phyloP scores from a whole-genome alignment of 53 echinoderm and acorn worm genomes.

The Pentamera pediparva region DNA sequence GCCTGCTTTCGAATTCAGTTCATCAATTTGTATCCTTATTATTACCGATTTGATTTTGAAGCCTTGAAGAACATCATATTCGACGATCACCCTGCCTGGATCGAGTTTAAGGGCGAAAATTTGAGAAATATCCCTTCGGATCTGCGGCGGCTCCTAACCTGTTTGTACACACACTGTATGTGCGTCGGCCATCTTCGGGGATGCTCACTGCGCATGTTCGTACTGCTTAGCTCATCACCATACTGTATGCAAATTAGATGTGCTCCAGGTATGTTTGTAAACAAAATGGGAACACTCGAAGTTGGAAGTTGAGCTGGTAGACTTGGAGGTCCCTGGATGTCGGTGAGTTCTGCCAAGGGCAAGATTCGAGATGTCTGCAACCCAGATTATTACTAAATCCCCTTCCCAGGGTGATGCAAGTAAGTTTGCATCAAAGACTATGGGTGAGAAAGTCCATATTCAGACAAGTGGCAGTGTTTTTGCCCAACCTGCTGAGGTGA shows the following conservation, averaged over 20 bases:
- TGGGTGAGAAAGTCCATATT: conserved; percentile 24
- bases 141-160: no score
- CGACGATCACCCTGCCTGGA: no score
- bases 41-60: no score
- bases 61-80: no score
- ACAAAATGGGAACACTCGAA: conserved; percentile 30
- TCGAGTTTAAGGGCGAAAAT: no score
- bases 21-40: no score
- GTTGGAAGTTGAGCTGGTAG: not conserved
- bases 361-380: conserved; percentile 14
- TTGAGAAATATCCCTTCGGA: no score
- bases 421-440: conserved; percentile 14
- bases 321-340: not conserved
- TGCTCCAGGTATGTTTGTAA: conserved; percentile 6
- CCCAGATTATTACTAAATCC: conserved; percentile 3
- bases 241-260: conserved; percentile 27
- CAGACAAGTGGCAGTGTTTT: not conserved
- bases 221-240: no score
- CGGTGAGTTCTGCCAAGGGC: not conserved
- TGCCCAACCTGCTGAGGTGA: conserved; percentile 8
- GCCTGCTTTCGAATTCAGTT: no score
- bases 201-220: no score
- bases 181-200: no score
- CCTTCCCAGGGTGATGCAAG: conserved; percentile 13
- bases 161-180: no score